Evolutionary conservation across 2,113 vertebrate genomes (phyloP), one percentile per base, ranked within the genome.

Genomic region (Platysteira castanea): DNA sequence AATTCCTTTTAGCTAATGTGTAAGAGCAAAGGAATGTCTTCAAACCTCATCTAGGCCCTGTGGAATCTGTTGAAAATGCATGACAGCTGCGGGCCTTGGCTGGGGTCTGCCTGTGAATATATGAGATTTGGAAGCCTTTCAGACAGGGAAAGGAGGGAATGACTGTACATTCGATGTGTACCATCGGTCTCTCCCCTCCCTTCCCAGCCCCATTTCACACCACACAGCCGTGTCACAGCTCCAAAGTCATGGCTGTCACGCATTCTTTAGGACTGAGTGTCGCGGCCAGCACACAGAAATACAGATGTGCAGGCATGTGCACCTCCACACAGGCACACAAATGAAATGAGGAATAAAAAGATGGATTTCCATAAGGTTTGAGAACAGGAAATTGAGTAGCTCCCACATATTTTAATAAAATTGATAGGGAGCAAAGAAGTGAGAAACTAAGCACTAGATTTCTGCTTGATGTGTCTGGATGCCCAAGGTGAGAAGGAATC

Each of bases 41-140:
- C 98, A 97, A 98, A 98, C 98, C 98, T 98, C 99, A 98, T 99
- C 98, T 94, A 98, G 99, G 98, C 98, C 98, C 97, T 98, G 96
- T 98, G 98, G 99, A 99, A 99, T 99, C 99, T 99, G 99, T 99
- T 99, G 99, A 99, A 99, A 99, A 99, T 99, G 98, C 98, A 98
- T 98, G 99, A 99, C 99, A 99, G 99, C 99, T 99, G 99, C 98
- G 84, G 97, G 98, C 98, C 98, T 98, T 99, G 99, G 99, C 98
- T 96, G 87, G 96, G 88, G 78, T 96, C 97, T 87, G 96, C 91
- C 98, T 98, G 98, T 98, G 98, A 98, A 98, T 98, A 98, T 98
- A 99, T 97, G 98, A 96, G 98, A 98, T 97, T 96, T 98, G 98
- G 98, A 98, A 93, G 87, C 26, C 79, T 97, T 98, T 98, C 98